These are phyloP conservation scores for Aromia moschata DNA, from an alignment of 2,888 invertebrate species.

Conservation along the genomic window DNA sequence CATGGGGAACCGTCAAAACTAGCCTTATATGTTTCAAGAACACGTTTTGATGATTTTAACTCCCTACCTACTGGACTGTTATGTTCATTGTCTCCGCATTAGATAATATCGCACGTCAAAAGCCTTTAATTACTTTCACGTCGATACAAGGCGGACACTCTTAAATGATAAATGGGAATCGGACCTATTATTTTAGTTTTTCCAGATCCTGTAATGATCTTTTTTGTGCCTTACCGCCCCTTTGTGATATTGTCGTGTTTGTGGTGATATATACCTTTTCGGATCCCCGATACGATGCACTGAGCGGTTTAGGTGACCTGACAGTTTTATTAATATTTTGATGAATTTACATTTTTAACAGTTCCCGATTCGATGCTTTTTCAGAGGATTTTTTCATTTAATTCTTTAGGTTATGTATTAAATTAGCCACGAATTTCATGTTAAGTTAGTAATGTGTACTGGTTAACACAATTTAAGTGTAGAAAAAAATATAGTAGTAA, in stretches of 20 bases:
- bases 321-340: conserved; percentile 17
- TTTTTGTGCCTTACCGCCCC: conserved; percentile 26
- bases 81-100: conserved; percentile 14
- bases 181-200: conserved; percentile 40
- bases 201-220: conserved; percentile 35
- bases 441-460: no score
- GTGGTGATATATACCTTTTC: conserved; percentile 18
- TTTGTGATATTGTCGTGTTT: conserved; percentile 16
- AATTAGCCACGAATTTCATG: no score
- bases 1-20: no score
- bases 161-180: conserved; percentile 44
- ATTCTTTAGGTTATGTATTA: no score
- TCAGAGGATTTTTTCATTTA: no score
- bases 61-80: no score
- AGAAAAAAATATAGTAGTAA: no score
- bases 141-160: conserved; percentile 42
- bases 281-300: conserved; percentile 1
- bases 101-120: conserved; percentile 33
- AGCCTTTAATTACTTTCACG: conserved; percentile 42
- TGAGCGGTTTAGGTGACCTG: not conserved
- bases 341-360: conserved; percentile 11
- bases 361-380: not conserved
- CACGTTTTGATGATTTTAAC: no score
- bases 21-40: no score
- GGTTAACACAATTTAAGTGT: no score